These are phyloP conservation scores for Terebella lapidaria DNA, from an alignment of 2,888 invertebrate species.

Conservation along the genomic window DNA sequence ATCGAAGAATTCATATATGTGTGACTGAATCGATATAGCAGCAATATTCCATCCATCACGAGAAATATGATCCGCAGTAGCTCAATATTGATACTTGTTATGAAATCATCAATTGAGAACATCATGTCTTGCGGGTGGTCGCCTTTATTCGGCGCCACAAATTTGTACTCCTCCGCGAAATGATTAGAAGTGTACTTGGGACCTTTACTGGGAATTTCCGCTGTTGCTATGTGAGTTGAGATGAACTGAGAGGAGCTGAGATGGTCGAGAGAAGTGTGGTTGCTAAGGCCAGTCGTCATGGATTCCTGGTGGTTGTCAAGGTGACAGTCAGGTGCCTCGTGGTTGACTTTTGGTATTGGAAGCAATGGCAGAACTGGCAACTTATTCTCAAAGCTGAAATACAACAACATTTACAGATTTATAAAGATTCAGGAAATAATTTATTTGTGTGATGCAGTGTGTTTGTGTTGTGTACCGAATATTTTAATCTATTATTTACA, in stretches of 20 bases:
- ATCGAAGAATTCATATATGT: slow-evolving; percentile 20
- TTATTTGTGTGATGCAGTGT: no score
- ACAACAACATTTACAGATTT: no score
- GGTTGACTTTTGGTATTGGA: slow-evolving; percentile 1
- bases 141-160: slow-evolving; percentile 5
- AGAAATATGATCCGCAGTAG: slow-evolving; percentile 24
- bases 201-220: not conserved
- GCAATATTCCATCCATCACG: slow-evolving; percentile 19
- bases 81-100: slow-evolving; percentile 12
- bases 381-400: slow-evolving; percentile 5
- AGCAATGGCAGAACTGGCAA: slow-evolving; percentile 6
- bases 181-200: slow-evolving; percentile 11
- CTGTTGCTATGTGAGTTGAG: not conserved
- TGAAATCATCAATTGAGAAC: slow-evolving; percentile 13
- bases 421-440: no score
- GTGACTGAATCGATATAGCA: slow-evolving; percentile 20
- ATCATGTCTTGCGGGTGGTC: not conserved
- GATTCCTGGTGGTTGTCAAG: not conserved
- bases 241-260: slow-evolving; percentile 8
- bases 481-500: no score
- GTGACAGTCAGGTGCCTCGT: not conserved
- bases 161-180: slow-evolving; percentile 17
- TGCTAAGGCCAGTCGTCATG: slow-evolving; percentile 2
- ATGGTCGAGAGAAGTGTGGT: slow-evolving; percentile 6
- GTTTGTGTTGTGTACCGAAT: no score